Evolutionary conservation across 2,797 vertebrate genomes (phyloP), one percentile per base, ranked within the genome.

Genomic region (Emydoidea blandingii): DNA sequence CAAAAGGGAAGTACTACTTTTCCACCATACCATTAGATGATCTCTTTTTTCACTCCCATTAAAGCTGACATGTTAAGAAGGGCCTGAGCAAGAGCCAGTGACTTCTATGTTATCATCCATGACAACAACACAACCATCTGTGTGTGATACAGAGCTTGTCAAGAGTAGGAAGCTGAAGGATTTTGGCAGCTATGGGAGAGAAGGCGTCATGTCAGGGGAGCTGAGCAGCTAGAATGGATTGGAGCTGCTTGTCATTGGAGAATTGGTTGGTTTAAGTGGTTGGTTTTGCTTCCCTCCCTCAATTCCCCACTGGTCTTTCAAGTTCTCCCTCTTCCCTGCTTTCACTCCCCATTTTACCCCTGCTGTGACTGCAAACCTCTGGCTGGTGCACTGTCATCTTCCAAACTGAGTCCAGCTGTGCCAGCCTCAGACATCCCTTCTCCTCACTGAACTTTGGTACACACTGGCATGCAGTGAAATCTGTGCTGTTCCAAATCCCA

Each of bases 151-250:
- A 94, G 79, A 86, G 11, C 59, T 87, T 5, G 0, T 65, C 23
- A 50, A 81, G 54, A 90, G 50, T 29, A 12, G 5, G 27, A 84
- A 93, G 47, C 84, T 53, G 68, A 31, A 96, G 31, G 59, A 47
- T 83, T 16, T 59, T 53, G 9, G 72, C 50, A 81, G 76, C 23
- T 80, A 8, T 47, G 56, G 89, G 59, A 41, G 84, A 93, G 0
- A n/a, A 81, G 56, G 29, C 12, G 12, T 78, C n/a, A 37, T n/a
- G 19, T 41, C 34, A 79, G 34, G 44, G 72, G 9, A 92, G 41
- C 74, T 83, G 54, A 87, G 74, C 56, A 92, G 53, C 15, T 72
- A 21, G 81, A 90, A 44, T 31, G 25, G 31, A 5, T 8, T 4
- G 65, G 19, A 87, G 72, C 34, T 59, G 25, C 79, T 92, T n/a